Percentiles rank a stretch among this genome's conserved stretches.
These are phyloP conservation scores for Malthinus flaveolus DNA, from an alignment of 2,888 invertebrate genomes.

Conservation along the genomic window DNA sequence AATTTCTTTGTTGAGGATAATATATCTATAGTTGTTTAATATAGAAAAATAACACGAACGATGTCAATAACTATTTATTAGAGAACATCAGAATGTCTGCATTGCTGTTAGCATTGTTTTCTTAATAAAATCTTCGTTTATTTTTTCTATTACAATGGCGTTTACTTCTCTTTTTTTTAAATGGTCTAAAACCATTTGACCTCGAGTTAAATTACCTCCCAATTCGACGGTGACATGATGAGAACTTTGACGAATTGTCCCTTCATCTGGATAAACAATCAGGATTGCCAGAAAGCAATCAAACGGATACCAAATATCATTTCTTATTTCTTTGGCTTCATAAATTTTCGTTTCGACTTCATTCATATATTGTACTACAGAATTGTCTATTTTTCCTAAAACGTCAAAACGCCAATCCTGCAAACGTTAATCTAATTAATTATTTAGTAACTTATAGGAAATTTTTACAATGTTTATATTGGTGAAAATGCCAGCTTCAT, in stretches of 20 bases:
- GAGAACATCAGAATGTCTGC: too few species aligned
- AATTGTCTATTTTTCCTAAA: constrained; percentile 52
- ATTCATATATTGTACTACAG: constrained; percentile 57
- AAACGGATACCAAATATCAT: constrained; percentile 50
- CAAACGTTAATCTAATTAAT: neutral
- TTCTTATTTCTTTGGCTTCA: constrained; percentile 11
- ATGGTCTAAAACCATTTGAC: constrained; percentile 67
- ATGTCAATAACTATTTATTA: too few species aligned
- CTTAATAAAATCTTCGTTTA: constrained; percentile 57
- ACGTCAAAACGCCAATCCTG: constrained; percentile 60
- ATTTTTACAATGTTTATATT: constrained; percentile 46
- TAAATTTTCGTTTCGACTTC: constrained; percentile 53
- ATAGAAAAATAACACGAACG: too few species aligned
- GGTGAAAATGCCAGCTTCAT: constrained; percentile 64
- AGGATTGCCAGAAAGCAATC: constrained; percentile 59
- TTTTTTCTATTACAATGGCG: constrained; percentile 53
- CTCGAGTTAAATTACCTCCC: constrained; percentile 61
- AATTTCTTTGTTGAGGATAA: too few species aligned
- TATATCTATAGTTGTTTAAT: too few species aligned
- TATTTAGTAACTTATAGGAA: neutral
- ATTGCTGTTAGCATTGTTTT: constrained; percentile 15
- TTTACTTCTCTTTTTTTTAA: constrained; percentile 50
- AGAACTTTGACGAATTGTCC: constrained; percentile 30
- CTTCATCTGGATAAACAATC: constrained; percentile 52
- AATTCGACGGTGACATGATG: constrained; percentile 63